These are phyloP conservation scores for Philypnodon macrostomus DNA, from an alignment of 2,797 vertebrate species.

Conservation along the genomic window DNA sequence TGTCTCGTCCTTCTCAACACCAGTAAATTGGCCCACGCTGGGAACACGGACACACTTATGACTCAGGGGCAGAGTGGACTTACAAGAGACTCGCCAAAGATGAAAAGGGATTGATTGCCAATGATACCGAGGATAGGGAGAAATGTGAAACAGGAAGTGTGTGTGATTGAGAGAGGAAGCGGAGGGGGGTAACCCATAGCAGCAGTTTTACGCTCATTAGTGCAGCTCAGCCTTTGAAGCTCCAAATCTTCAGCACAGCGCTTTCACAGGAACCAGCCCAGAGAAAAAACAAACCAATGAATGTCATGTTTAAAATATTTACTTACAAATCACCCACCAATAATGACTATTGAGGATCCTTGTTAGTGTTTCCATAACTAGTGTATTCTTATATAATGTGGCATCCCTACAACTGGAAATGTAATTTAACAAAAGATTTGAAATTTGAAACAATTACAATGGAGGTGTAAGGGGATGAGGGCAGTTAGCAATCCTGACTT, in stretches of 20 bases:
- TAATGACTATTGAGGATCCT: constrained; percentile 32
- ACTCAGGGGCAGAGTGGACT: constrained; percentile 14
- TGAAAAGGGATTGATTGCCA: constrained; percentile 8
- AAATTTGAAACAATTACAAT: too few relatives aligned
- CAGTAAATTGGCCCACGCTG: constrained; percentile 34
- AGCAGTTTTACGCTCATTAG: constrained; percentile 69
- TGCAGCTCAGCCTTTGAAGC: constrained; percentile 62
- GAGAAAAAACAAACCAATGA: constrained; percentile 9
- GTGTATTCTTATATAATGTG: constrained; percentile 58
- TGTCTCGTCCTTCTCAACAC: constrained; percentile 10
- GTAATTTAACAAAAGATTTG: constrained; percentile 67
- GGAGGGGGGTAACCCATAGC: constrained; percentile 55
- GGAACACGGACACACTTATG: constrained; percentile 10
- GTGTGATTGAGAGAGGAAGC: constrained; percentile 37
- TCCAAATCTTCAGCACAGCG: too few relatives aligned
- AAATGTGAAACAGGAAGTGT: constrained; percentile 18
- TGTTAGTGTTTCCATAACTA: constrained; percentile 63
- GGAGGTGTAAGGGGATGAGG: constrained; percentile 53
- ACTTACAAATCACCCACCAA: constrained; percentile 40
- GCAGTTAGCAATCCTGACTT: too few relatives aligned
- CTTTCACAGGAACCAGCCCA: constrained; percentile 21
- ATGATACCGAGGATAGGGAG: constrained; percentile 1
- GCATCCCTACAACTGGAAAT: constrained; percentile 44
- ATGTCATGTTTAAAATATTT: constrained; percentile 14
- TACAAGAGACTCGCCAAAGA: constrained; percentile 9